Evolutionary conservation across 2,888 invertebrate genomes (phyloP).

Genomic region (Cryptus armator): DNA sequence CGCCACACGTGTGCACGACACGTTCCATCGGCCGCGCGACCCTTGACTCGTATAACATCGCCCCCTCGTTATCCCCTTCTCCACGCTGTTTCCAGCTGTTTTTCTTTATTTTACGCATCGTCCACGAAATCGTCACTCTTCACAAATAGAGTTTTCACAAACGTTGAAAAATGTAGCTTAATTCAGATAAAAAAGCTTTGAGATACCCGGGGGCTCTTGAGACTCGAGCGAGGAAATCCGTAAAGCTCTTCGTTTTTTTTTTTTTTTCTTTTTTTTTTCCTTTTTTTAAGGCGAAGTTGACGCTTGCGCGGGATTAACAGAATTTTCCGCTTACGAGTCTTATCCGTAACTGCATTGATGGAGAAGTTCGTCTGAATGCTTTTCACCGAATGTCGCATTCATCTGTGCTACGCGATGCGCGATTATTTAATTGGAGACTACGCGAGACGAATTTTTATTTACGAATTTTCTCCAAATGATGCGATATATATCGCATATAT

Average conservation of each 20-base stretch:
- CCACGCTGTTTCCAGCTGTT: constrained; percentile 34
- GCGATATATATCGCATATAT: background rate
- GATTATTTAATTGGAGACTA: constrained; percentile 52
- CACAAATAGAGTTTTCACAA: background rate
- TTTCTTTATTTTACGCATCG: constrained; percentile 47
- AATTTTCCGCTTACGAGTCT: background rate
- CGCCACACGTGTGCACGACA: constrained; percentile 15
- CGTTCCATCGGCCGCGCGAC: constrained; percentile 54
- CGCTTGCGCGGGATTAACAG: background rate
- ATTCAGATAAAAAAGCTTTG: background rate
- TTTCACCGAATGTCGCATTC: constrained; percentile 9
- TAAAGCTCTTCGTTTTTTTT: constrained; percentile 19
- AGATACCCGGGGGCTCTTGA: background rate
- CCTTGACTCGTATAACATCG: constrained; percentile 45
- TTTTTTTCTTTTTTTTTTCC: background rate
- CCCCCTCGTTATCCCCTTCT: constrained; percentile 59
- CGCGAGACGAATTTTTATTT: constrained; percentile 20
- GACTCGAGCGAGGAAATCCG: constrained; percentile 9
- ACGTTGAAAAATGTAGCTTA: background rate
- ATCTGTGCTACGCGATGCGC: constrained; percentile 47
- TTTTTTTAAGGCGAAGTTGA: background rate
- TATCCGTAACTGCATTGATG: background rate
- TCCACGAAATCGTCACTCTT: constrained; percentile 36
- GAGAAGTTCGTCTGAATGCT: background rate
- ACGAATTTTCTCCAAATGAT: background rate